Conservation (phyloP, 1,140 invertebrate genomes). For the Philopotamus ludificatus region DNA sequence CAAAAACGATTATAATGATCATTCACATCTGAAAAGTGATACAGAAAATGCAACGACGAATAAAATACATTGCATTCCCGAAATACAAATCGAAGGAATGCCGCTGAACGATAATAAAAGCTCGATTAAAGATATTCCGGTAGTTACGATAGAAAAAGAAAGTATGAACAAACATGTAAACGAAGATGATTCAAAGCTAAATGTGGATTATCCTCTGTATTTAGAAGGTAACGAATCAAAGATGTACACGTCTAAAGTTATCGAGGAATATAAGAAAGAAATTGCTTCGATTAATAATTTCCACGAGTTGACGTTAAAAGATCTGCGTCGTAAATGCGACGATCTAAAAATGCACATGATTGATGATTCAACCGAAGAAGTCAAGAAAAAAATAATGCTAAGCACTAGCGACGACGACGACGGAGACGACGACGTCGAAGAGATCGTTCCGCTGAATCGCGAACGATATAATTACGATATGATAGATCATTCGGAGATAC, state of each 20-base stretch:
- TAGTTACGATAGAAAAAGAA: neutral
- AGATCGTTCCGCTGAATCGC: neutral
- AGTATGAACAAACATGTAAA: neutral
- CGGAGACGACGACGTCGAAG: slow-evolving; percentile 13
- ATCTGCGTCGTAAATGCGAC: slow-evolving; percentile 46
- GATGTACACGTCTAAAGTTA: slow-evolving; percentile 55
- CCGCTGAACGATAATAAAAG: too few species aligned
- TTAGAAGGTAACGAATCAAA: slow-evolving; percentile 51
- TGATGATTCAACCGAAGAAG: neutral
- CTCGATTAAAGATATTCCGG: neutral
- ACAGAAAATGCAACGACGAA: too few species aligned
- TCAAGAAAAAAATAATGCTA: neutral
- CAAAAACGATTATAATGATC: neutral
- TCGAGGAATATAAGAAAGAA: slow-evolving; percentile 56
- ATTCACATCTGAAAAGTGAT: too few species aligned
- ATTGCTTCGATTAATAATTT: slow-evolving; percentile 53
- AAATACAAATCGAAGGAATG: too few species aligned
- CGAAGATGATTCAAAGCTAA: neutral
- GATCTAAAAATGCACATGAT: slow-evolving; percentile 3
- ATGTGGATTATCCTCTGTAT: slow-evolving; percentile 50
- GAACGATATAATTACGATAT: too few species aligned
- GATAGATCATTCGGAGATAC: too few species aligned
- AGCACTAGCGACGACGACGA: neutral
- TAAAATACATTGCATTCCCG: too few species aligned
- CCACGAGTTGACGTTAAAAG: slow-evolving; percentile 53